phyloP scores from a whole-genome alignment of 2,888 invertebrate species.

The Malacosoma neustria region DNA sequence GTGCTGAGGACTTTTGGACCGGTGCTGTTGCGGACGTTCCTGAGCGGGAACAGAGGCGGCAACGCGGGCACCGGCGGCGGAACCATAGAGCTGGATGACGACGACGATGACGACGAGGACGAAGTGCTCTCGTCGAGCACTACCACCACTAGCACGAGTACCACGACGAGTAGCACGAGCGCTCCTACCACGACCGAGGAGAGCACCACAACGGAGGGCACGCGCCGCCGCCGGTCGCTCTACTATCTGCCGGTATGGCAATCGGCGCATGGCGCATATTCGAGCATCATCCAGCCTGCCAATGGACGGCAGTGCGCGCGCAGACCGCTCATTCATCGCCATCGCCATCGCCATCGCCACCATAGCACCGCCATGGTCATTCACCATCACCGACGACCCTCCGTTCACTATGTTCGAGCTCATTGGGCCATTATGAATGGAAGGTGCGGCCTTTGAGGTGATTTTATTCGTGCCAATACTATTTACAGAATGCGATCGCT shows the following conservation, averaged over 20 bases:
- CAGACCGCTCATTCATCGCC: constrained; percentile 33
- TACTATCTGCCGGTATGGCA: constrained; percentile 59
- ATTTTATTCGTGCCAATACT: constrained; percentile 3
- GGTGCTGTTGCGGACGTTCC: constrained; percentile 77
- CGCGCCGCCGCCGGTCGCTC: constrained; percentile 43
- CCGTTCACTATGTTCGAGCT: constrained; percentile 4
- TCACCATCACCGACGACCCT: background rate
- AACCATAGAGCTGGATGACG: constrained; percentile 70
- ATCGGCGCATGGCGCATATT: constrained; percentile 23
- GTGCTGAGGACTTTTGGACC: constrained; percentile 86
- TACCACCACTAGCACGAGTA: constrained; percentile 12
- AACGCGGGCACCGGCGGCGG: constrained; percentile 46
- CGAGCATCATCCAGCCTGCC: constrained; percentile 61
- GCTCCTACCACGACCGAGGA: constrained; percentile 6
- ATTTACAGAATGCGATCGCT: constrained; percentile 50
- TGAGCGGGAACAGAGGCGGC: constrained; percentile 60
- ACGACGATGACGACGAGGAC: constrained; percentile 75
- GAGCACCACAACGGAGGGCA: constrained; percentile 9
- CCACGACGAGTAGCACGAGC: constrained; percentile 17
- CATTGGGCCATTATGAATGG: constrained; percentile 18
- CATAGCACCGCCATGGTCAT: constrained; percentile 1
- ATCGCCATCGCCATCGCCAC: constrained; percentile 10
- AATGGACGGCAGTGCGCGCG: constrained; percentile 60
- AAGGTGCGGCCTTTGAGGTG: constrained; percentile 3
- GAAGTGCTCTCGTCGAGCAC: constrained; percentile 58